Evolutionary conservation across 1,140 invertebrate genomes (phyloP).

Genomic region (Hyles euphorbiae): DNA sequence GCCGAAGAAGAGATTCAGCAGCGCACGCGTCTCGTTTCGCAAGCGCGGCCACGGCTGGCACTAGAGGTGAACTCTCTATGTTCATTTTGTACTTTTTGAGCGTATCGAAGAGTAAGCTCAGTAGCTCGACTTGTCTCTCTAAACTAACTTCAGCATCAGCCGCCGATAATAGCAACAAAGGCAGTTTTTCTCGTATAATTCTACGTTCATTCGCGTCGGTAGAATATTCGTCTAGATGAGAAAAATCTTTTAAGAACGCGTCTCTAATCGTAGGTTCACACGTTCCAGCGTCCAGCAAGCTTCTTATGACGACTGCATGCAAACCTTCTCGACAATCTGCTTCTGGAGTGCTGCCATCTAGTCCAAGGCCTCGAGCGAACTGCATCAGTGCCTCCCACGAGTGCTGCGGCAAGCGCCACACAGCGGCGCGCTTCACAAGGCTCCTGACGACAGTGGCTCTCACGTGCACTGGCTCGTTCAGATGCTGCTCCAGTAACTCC

Average conservation of each 20-base stretch:
- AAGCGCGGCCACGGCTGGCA: conserved; percentile 18
- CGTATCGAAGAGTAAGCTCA: background rate
- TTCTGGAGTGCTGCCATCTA: conserved; percentile 29
- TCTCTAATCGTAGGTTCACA: conserved; percentile 17
- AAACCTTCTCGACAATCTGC: conserved; percentile 41
- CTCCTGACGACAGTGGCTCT: conserved; percentile 46
- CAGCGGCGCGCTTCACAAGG: conserved; percentile 39
- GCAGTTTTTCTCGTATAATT: conserved; percentile 9
- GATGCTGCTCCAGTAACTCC: conserved; percentile 29
- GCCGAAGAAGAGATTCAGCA: conserved; percentile 7
- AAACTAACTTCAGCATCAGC: background rate
- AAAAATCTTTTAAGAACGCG: conserved; percentile 34
- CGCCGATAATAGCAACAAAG: conserved; percentile 20
- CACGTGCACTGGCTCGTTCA: conserved; percentile 42
- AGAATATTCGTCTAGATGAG: conserved; percentile 39
- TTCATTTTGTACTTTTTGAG: background rate
- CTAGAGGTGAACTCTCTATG: conserved; percentile 8
- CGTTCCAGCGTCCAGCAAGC: conserved; percentile 21
- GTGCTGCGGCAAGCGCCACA: conserved; percentile 40
- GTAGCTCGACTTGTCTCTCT: background rate
- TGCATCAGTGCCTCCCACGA: conserved; percentile 36
- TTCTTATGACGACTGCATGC: conserved; percentile 42
- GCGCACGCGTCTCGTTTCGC: conserved; percentile 15
- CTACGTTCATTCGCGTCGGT: conserved; percentile 28
- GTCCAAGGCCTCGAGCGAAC: conserved; percentile 37